Percentiles rank a stretch among this genome's conserved stretches.
Evolutionary conservation across 2,888 invertebrate species (phyloP).

Genomic region (Cerastis rubricosa): DNA sequence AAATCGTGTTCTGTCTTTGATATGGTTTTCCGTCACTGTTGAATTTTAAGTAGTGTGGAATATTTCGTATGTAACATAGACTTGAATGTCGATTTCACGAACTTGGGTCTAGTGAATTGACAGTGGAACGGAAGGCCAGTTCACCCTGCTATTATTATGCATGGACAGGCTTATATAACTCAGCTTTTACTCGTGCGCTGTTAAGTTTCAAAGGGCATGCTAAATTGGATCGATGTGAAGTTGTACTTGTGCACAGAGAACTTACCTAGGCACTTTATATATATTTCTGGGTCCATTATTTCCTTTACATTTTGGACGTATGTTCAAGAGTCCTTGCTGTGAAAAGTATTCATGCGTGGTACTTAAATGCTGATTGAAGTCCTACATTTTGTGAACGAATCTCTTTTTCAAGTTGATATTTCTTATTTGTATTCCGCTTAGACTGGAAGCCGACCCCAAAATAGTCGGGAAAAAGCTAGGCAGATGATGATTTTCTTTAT

Average conservation of each 20-base stretch:
- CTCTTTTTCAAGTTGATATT: neutral
- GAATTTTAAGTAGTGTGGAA: constrained; percentile 32
- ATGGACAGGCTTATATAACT: constrained; percentile 24
- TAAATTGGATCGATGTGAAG: constrained; percentile 33
- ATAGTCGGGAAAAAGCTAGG: neutral
- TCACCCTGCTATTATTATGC: constrained; percentile 32
- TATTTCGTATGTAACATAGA: constrained; percentile 21
- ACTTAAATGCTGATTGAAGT: neutral
- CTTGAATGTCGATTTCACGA: constrained; percentile 21
- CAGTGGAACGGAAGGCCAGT: constrained; percentile 27
- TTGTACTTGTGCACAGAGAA: constrained; percentile 16
- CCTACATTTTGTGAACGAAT: neutral
- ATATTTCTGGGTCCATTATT: constrained; percentile 1
- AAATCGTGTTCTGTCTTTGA: constrained; percentile 18
- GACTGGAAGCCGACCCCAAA: neutral
- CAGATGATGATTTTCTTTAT: neutral
- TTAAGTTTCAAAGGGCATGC: constrained; percentile 54
- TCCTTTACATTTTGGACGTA: neutral
- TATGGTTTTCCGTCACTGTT: constrained; percentile 18
- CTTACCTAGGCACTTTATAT: neutral
- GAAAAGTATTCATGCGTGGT: neutral
- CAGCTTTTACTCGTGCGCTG: constrained; percentile 28
- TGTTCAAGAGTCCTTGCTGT: neutral
- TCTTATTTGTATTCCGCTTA: neutral
- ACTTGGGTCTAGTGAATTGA: constrained; percentile 43